Evolutionary conservation across 2,888 invertebrate genomes (phyloP).

Genomic region (Sminthurides aquaticus): DNA sequence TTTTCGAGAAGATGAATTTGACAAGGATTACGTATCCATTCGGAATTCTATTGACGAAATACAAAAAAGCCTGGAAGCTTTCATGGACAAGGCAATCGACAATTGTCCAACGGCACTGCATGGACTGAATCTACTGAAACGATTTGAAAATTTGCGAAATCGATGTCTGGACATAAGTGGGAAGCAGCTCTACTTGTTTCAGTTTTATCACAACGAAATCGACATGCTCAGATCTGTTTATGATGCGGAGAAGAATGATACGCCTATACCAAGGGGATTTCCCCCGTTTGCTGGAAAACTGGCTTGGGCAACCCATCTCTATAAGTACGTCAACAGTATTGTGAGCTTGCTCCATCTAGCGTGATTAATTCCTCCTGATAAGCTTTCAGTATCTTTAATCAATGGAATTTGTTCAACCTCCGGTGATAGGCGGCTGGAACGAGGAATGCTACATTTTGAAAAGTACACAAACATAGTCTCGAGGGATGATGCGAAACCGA

Average conservation of each 20-base stretch:
- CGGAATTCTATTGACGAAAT: slow-evolving; percentile 61
- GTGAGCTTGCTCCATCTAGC: background rate
- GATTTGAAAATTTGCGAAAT: slow-evolving; percentile 64
- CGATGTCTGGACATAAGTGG: slow-evolving; percentile 38
- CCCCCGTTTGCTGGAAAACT: slow-evolving; percentile 75
- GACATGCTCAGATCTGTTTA: slow-evolving; percentile 51
- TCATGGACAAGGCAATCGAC: slow-evolving; percentile 53
- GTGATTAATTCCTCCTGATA: background rate
- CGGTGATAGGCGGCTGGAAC: slow-evolving; percentile 36
- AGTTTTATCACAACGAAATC: slow-evolving; percentile 42
- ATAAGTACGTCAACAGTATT: slow-evolving; percentile 45
- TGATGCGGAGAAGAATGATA: slow-evolving; percentile 66
- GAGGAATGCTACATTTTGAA: slow-evolving; percentile 39
- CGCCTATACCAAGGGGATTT: slow-evolving; percentile 64
- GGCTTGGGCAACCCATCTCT: slow-evolving; percentile 73
- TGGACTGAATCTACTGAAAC: slow-evolving; percentile 53
- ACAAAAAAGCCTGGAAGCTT: slow-evolving; percentile 64
- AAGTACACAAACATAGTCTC: slow-evolving; percentile 49
- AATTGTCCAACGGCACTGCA: slow-evolving; percentile 39
- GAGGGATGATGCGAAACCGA: slow-evolving; percentile 63
- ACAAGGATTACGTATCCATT: slow-evolving; percentile 67
- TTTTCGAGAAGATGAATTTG: slow-evolving; percentile 66
- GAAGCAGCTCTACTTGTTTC: slow-evolving; percentile 36
- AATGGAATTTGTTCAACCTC: slow-evolving; percentile 1
- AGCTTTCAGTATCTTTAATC: background rate